These are phyloP conservation scores for Pangasius djambal DNA, from an alignment of 2,797 vertebrate genomes.

Conservation along the genomic window DNA sequence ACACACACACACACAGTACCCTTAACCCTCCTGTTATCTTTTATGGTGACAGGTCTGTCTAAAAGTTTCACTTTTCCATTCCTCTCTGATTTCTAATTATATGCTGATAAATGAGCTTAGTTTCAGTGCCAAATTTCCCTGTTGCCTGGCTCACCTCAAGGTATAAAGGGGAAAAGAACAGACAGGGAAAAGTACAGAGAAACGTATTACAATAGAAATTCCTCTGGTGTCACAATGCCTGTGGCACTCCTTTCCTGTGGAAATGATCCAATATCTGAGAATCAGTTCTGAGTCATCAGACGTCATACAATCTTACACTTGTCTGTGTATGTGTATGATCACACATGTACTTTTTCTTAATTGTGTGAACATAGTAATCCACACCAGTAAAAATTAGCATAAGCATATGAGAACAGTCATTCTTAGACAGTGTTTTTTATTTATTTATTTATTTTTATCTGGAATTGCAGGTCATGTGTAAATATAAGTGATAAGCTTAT, in stretches of 20 bases:
- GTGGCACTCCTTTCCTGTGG: conserved; percentile 59
- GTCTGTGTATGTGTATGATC: conserved; percentile 2
- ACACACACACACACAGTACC: conserved; percentile 10
- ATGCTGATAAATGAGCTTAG: background rate
- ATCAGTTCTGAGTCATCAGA: background rate
- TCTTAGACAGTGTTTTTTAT: background rate
- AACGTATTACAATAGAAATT: conserved; percentile 66
- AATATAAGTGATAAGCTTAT: background rate
- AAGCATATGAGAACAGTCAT: background rate
- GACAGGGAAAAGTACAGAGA: conserved; percentile 31
- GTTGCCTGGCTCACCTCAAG: background rate
- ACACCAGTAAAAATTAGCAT: background rate
- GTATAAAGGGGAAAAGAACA: background rate
- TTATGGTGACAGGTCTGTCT: background rate
- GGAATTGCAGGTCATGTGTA: background rate
- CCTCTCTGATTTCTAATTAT: background rate
- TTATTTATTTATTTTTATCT: background rate
- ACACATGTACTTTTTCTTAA: background rate
- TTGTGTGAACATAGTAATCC: background rate
- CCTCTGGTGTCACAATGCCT: conserved; percentile 68
- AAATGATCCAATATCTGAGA: conserved; percentile 18
- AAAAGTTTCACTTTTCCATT: background rate
- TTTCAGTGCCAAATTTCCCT: background rate
- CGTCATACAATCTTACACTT: background rate
- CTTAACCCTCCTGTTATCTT: background rate